Evolutionary conservation across 2,888 invertebrate genomes (phyloP).

Genomic region (Clistopyga incitator): DNA sequence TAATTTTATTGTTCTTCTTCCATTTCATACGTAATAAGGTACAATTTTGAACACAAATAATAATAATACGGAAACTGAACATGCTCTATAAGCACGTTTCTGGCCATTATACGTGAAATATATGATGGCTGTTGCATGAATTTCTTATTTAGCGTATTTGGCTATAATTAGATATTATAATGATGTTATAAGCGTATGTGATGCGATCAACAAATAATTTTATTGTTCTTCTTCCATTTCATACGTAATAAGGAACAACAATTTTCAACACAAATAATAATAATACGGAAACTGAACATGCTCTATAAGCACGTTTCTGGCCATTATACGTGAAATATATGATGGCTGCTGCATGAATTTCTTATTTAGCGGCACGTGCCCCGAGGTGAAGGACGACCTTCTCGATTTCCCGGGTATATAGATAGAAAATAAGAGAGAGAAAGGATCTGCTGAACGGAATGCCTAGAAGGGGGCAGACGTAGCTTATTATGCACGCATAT

Average conservation of each 20-base stretch:
- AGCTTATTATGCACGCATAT: conserved; percentile 22
- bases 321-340: background rate
- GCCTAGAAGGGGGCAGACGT: conserved; percentile 15
- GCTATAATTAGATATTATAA: no score
- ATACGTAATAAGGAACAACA: no score
- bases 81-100: background rate
- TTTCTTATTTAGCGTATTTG: no score
- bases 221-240: no score
- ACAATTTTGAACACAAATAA: background rate
- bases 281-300: no score
- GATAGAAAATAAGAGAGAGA: conserved; percentile 46
- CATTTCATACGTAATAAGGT: background rate
- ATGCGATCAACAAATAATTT: no score
- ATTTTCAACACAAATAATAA: no score
- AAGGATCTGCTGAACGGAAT: conserved; percentile 14
- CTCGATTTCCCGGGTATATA: conserved; percentile 42
- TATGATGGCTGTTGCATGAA: no score
- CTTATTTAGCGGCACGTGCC: conserved; percentile 41
- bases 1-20: background rate
- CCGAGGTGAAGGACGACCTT: conserved; percentile 48
- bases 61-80: background rate
- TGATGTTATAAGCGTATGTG: no score
- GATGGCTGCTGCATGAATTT: conserved; percentile 1
- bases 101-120: no score
- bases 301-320: background rate